Evolutionary conservation across 2,888 invertebrate genomes (phyloP).

Genomic region (Acleris cristana): DNA sequence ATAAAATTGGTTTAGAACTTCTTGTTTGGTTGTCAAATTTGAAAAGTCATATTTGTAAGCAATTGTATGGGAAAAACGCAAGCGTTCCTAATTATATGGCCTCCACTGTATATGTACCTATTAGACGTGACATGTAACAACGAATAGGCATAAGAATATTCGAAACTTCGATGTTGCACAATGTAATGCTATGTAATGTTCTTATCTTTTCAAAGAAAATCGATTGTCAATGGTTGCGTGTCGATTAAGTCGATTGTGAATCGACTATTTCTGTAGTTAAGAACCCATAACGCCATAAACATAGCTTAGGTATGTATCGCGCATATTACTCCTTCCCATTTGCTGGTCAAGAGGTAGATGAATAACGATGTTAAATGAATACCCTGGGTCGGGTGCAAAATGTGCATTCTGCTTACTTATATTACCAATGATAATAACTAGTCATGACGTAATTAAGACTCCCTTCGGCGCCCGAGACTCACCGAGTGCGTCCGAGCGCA

Average conservation of each 20-base stretch:
- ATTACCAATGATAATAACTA: constrained; percentile 13
- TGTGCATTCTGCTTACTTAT: constrained; percentile 15
- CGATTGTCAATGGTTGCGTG: constrained; percentile 10
- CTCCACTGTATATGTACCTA: no score
- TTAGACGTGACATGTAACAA: no score
- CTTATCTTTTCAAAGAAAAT: constrained; percentile 19
- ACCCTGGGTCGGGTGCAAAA: constrained; percentile 12
- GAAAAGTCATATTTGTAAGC: no score
- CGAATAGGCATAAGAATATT: neutral
- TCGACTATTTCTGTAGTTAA: neutral
- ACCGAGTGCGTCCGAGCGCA: no score
- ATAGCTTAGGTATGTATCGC: no score
- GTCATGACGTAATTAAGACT: constrained; percentile 6
- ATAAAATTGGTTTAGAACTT: no score
- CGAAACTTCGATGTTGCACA: constrained; percentile 4
- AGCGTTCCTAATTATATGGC: no score
- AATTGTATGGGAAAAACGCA: no score
- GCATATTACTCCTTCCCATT: neutral
- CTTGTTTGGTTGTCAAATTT: no score
- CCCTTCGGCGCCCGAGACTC: neutral
- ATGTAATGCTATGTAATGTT: constrained; percentile 5
- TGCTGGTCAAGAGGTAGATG: constrained; percentile 1
- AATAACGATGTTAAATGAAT: constrained; percentile 4
- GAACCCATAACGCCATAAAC: neutral
- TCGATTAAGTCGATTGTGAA: constrained; percentile 2